These are phyloP conservation scores for Gavia stellata DNA, from an alignment of 2,113 vertebrate species.

Conservation along the genomic window DNA sequence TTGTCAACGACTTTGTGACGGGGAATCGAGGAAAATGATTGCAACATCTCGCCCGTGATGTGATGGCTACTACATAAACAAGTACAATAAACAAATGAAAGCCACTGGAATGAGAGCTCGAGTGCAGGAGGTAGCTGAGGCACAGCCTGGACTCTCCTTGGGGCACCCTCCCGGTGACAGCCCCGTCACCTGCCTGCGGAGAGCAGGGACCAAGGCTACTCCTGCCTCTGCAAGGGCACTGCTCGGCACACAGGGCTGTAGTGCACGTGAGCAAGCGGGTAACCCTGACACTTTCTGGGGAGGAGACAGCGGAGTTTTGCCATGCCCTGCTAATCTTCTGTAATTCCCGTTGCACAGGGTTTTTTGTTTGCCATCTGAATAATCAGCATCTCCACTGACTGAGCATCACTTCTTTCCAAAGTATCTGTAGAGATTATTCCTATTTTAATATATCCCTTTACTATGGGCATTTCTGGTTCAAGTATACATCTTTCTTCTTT, in stretches of 20 bases:
- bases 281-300: neutral
- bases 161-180: neutral
- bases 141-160: accelerated
- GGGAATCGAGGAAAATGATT: neutral
- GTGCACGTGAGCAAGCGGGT: neutral
- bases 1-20: neutral
- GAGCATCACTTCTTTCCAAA: neutral
- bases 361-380: neutral
- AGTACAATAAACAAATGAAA: neutral
- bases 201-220: neutral
- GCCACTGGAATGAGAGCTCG: accelerated
- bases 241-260: neutral
- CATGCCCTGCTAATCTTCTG: neutral
- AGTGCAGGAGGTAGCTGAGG: neutral
- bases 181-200: accelerated
- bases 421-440: neutral
- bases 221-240: neutral
- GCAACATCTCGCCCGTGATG: neutral
- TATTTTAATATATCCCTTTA: neutral
- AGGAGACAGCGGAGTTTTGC: neutral
- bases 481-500: neutral
- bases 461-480: neutral
- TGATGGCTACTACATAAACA: neutral
- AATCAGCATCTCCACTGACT: neutral
- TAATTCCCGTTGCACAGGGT: neutral